Percentiles rank a stretch among this genome's conserved stretches.
Conservation (phyloP, 2,797 vertebrate genomes). For the Neopelma chrysocephalum region DNA sequence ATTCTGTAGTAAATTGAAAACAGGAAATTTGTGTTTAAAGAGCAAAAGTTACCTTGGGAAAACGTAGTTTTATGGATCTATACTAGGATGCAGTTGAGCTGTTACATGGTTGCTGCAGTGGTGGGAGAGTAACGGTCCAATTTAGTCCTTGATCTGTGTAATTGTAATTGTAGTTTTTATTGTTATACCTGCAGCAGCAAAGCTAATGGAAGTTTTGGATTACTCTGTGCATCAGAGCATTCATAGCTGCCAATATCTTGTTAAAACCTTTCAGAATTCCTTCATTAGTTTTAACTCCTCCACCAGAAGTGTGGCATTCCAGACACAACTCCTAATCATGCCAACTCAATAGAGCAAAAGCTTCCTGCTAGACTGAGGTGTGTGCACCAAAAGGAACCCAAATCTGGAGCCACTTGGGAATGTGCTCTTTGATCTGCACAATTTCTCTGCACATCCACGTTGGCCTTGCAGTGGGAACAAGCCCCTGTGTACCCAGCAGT, state of each 20-base stretch:
- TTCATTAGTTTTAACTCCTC: not conserved
- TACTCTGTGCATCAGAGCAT: not conserved
- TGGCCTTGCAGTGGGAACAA: not conserved
- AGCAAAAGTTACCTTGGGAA: not conserved
- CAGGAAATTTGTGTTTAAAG: not conserved
- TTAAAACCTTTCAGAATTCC: not conserved
- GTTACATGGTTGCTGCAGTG: not conserved
- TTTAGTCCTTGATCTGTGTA: not conserved
- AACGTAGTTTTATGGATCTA: not conserved
- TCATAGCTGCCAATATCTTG: not conserved
- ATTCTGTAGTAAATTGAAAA: not conserved
- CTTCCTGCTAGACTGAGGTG: not conserved
- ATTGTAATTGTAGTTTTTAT: not conserved
- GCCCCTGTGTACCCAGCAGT: not conserved
- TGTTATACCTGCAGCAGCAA: not conserved
- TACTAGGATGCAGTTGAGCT: not conserved
- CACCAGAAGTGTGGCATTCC: not conserved
- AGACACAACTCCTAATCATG: not conserved
- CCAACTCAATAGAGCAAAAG: not conserved
- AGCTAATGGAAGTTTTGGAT: not conserved
- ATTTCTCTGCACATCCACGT: accelerated
- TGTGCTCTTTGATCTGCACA: not conserved
- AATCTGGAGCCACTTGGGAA: not conserved
- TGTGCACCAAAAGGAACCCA: not conserved
- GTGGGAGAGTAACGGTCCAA: not conserved